phyloP scores from a whole-genome alignment of 2,888 invertebrate genomes.

The Hirudinaria manillensis region DNA sequence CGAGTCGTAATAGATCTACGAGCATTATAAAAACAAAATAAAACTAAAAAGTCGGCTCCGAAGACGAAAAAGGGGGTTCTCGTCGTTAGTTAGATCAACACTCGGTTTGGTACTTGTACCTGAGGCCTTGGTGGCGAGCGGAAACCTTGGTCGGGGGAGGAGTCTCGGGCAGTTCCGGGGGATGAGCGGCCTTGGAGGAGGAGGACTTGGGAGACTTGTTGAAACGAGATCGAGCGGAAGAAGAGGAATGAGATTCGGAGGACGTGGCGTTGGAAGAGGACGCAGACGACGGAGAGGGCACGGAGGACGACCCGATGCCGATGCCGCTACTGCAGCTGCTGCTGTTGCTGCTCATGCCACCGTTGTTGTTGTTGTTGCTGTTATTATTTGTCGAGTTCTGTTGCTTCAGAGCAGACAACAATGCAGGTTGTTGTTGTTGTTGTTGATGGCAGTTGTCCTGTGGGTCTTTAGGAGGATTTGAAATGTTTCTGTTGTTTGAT shows the following conservation, averaged over 20 bases:
- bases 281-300: conserved; percentile 3
- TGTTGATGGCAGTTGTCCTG: not conserved
- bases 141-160: not conserved
- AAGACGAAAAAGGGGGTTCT: no score
- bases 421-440: not conserved
- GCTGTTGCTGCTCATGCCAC: conserved; percentile 18
- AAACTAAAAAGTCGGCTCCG: no score
- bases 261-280: conserved; percentile 15
- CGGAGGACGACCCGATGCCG: conserved; percentile 3
- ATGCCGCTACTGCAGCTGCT: conserved; percentile 20
- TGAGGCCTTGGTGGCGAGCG: not conserved
- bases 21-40: no score
- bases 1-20: no score
- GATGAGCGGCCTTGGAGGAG: not conserved
- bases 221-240: conserved; percentile 9
- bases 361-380: conserved; percentile 5
- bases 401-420: not conserved
- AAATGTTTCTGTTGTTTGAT: not conserved
- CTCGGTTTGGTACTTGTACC: conserved; percentile 28
- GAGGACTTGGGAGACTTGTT: not conserved
- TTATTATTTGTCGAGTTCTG: not conserved
- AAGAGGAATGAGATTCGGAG: conserved; percentile 12
- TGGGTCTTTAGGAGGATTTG: not conserved
- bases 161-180: conserved; percentile 4
- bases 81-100: conserved; percentile 3